phyloP scores from a whole-genome alignment of 2,113 vertebrate species.

The Ondatra zibethicus region DNA sequence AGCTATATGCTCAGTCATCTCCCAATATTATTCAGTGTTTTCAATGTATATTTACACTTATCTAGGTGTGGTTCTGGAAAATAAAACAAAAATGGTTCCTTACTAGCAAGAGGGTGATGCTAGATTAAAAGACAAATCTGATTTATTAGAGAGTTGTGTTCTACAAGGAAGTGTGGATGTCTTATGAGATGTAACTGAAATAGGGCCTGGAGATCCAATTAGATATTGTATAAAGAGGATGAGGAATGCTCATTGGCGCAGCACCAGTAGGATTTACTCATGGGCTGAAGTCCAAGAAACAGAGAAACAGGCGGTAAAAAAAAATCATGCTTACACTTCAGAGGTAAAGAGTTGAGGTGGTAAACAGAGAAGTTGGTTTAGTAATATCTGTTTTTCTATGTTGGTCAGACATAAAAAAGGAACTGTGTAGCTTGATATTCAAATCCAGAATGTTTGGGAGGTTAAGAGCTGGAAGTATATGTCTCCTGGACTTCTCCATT shows the following conservation, averaged over 20 bases:
- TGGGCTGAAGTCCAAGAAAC: not conserved
- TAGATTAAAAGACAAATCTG: not conserved
- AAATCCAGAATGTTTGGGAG: not conserved
- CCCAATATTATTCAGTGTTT: not conserved
- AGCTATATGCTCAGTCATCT: not conserved
- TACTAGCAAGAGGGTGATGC: not conserved
- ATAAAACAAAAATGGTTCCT: not conserved
- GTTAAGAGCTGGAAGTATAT: not conserved
- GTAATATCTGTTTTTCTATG: not conserved
- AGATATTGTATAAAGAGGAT: not conserved
- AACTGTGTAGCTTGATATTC: not conserved
- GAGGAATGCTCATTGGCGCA: not conserved
- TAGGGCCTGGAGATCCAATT: not conserved
- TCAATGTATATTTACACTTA: not conserved
- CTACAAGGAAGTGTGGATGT: not conserved
- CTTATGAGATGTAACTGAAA: conserved; percentile 21
- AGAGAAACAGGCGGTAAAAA: not conserved
- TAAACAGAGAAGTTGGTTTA: not conserved
- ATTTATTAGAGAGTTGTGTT: not conserved
- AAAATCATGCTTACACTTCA: not conserved
- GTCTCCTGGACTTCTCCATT: not conserved
- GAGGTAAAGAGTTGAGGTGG: not conserved
- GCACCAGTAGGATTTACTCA: not conserved
- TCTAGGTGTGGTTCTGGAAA: not conserved
- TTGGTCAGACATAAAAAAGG: not conserved